Base-by-base conservation (phyloP, 2,797 vertebrate species). In the Myotis planiceps region DNA sequence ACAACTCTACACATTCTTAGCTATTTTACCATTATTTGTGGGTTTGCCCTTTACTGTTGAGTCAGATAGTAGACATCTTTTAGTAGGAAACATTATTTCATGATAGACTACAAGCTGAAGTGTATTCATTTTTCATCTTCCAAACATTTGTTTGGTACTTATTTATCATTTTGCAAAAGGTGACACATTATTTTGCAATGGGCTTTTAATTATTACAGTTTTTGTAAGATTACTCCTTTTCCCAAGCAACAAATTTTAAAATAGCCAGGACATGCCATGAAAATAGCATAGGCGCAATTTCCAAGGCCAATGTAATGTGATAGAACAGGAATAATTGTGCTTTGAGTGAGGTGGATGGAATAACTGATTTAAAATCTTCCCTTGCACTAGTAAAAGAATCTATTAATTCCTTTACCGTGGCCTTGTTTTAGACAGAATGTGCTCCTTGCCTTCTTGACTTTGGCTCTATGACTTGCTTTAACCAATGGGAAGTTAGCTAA, bases 151-250 rank as follows among this genome's bases (percentile, higher is more conserved):
- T 60, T 90, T 92, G 25, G 0, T 10, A 74, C n/a, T 88, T 34
- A 66, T 69, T 71, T 60, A 72, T 60, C 29, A 76, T 80, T 91
- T 90, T 72, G 4, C 27, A 72, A 76, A 94, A 81, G 45, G 9
- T 81, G 39, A 49, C 69, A 90, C 21, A 37, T 47, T 88, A 88
- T 80, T 88, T 92, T 89, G 6, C 80, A 69, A 58, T 75, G n/a
- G 39, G 3, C 12, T 83, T 83, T 79, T 69, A 88, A 84, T 79
- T 88, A 53, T 55, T 63, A 63, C 1, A 60, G 3, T 60, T 78
- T 92, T 89, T 60, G 21, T 81, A 95, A 90, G 74, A 92, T 34
- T 74, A 92, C 6, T 72, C 3, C 53, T 75, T 90, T 72, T 85
- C 32, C 45, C 60, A 69, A 90, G 37, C 63, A 74, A 51, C 1